Base-by-base conservation (phyloP, 2,113 vertebrate genomes). In the Oncorhynchus masou region DNA sequence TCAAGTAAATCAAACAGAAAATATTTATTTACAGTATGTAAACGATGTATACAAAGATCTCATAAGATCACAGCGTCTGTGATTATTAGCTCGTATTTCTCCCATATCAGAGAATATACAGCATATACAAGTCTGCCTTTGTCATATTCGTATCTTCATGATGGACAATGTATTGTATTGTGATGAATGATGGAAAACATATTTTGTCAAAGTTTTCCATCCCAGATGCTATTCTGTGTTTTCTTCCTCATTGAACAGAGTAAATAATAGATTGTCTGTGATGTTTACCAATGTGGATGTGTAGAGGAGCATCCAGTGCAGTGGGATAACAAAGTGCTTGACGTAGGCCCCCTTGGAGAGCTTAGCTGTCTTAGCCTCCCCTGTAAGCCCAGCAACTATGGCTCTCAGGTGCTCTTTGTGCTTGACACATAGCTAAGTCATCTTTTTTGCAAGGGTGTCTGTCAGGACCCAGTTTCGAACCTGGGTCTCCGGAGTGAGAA, bases 201-300 rank as follows among this genome's bases (percentile, higher is more conserved):
- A 22, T 34, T 31, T 54, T 9, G 2, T 76, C 49, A 62, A 59
- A 27, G 31, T 59, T 45, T 62, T 39, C 22, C 22, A 31, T 76
- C 66, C 67, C 74, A 70, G 74, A 67, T 76, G 74, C 67, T 70
- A 22, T 66, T 64, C 59, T 65, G 39, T 31, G 34, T 77, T 64
- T 77, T 27, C 75, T 25, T 34, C 51, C 45, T 71, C 68, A 77
- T 64, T 77, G 75, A 71, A 54, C 75, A 39, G 24, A 72, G 70
- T 77, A 77, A 77, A 77, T 77, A 77, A 77, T 77, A 71, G 34
- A 76, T 76, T 69, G 22, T 25, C 75, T 15, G 31, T 27, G 29
- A 76, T 69, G 68, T 62, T 68, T 68, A 29, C 9, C 39, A 11
- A 2, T 45, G 8, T 45, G 39, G 9, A 45, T 49, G 34, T 51